Conservation (phyloP, 2,888 invertebrate genomes). For the Drosophila tanythrix region DNA sequence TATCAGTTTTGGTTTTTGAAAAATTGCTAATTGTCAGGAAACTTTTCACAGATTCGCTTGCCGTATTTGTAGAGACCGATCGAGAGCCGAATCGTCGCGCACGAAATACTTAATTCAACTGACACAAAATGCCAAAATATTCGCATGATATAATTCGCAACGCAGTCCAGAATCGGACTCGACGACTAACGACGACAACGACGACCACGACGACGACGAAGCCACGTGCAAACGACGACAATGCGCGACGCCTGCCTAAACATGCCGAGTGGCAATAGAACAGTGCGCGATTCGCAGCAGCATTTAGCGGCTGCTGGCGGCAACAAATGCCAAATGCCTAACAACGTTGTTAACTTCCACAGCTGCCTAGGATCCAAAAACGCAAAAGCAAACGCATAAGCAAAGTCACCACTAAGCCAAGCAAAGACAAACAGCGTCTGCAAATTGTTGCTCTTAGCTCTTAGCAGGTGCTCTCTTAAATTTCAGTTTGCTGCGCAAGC, state of each 20-base stretch:
- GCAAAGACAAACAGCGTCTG: constrained; percentile 38
- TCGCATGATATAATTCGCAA: constrained; percentile 32
- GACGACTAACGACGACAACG: constrained; percentile 28
- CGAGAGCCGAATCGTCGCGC: constrained; percentile 49
- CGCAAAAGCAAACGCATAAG: constrained; percentile 35
- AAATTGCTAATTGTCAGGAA: background rate
- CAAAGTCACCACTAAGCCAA: constrained; percentile 32
- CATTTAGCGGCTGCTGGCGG: constrained; percentile 52
- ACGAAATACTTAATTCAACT: constrained; percentile 67
- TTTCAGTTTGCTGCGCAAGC: constrained; percentile 55
- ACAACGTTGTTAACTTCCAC: constrained; percentile 60
- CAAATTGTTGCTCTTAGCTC: constrained; percentile 47
- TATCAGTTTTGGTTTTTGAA: background rate
- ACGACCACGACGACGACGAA: constrained; percentile 16
- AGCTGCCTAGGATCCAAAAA: constrained; percentile 11
- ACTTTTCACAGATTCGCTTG: background rate
- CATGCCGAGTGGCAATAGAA: constrained; percentile 57
- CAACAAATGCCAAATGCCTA: constrained; percentile 1
- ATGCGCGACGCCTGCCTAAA: constrained; percentile 44
- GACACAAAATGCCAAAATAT: constrained; percentile 44
- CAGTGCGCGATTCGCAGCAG: constrained; percentile 52
- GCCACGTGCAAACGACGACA: constrained; percentile 16
- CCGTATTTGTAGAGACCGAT: background rate
- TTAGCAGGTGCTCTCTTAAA: constrained; percentile 44
- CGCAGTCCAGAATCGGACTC: constrained; percentile 18